Percentiles rank a stretch among this genome's conserved stretches.
These are phyloP conservation scores for Manis pentadactyla DNA, from an alignment of 2,797 vertebrate genomes.

Conservation along the genomic window DNA sequence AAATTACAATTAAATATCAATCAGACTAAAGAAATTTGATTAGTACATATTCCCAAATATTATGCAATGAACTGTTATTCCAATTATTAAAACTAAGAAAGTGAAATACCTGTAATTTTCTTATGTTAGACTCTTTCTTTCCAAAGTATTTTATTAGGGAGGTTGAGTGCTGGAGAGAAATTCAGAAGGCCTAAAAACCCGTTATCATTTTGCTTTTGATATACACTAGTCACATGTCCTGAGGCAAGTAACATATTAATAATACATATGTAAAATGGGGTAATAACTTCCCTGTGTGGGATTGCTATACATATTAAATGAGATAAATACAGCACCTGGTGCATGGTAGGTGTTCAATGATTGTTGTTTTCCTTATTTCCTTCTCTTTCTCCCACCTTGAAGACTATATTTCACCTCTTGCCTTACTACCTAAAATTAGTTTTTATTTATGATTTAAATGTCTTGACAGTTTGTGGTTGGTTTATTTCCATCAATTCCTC, in stretches of 20 bases:
- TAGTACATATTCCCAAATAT: background rate
- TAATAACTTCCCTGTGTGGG: background rate
- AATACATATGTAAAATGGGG: background rate
- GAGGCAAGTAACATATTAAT: background rate
- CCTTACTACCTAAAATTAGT: background rate
- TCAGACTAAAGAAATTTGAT: background rate
- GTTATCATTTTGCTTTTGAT: background rate
- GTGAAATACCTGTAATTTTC: background rate
- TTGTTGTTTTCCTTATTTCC: background rate
- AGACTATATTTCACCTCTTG: background rate
- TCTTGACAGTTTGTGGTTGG: background rate
- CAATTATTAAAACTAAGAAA: background rate
- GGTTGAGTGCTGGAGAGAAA: background rate
- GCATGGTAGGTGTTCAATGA: background rate
- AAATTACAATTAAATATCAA: background rate
- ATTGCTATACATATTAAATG: background rate
- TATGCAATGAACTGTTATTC: background rate
- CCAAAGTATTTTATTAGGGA: background rate
- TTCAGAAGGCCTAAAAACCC: background rate
- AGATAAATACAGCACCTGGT: background rate
- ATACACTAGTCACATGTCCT: background rate
- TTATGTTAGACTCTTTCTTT: background rate
- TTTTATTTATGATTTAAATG: background rate
- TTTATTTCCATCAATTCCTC: background rate
- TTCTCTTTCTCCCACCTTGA: background rate